Base-by-base conservation (phyloP, 2,113 vertebrate genomes). In the Athene cunicularia region DNA sequence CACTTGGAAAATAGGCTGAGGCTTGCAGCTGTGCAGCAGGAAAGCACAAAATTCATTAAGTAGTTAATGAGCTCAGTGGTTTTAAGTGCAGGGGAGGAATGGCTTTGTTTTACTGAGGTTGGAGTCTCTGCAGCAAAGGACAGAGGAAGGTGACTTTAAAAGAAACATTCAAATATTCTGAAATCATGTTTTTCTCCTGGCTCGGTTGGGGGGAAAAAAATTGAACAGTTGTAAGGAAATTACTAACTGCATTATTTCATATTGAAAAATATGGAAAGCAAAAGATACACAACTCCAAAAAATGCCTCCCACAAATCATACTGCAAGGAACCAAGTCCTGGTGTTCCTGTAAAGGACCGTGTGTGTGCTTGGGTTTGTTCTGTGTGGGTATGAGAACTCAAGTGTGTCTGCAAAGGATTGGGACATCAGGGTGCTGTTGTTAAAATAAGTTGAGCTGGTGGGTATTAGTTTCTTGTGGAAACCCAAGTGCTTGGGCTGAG, bases 31-130 rank as follows among this genome's bases (percentile, higher is more conserved):
- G 56, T 79, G 66, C 71, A 76, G 63, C 41, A 62, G 55, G 62
- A 80, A 96, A 58, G 19, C 39, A 88, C 41, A 52, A 82, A 83
- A 88, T 55, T 91, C 47, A 90, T 91, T 66, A 83, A 66, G 53
- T 52, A 90, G 58, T 72, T 93, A 76, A 75, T 86, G 39, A 93
- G 33, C 17, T 94, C 3, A 1, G 30, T 79, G 14, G 19, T 80
- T 81, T 91, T 79, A 79, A 91, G 17, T 85, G 60, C 56, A 41
- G 4, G 11, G 27, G 41, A 80, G 82, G 52, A 91, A 60, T 81
- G n/a, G 11, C 27, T 86, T 60, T 93, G 24, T 28, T 94, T 73
- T 80, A 60, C 58, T 71, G 53, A 84, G 70, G 27, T 16, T 91
- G 33, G 12, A 72, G 15, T 53, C 37, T 76, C 0, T 0, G 20